A percentile compares a stretch with the other conserved stretches of the same genome.
phyloP scores from a whole-genome alignment of 2,888 invertebrate genomes.

The Dicranocentrus wangi region DNA sequence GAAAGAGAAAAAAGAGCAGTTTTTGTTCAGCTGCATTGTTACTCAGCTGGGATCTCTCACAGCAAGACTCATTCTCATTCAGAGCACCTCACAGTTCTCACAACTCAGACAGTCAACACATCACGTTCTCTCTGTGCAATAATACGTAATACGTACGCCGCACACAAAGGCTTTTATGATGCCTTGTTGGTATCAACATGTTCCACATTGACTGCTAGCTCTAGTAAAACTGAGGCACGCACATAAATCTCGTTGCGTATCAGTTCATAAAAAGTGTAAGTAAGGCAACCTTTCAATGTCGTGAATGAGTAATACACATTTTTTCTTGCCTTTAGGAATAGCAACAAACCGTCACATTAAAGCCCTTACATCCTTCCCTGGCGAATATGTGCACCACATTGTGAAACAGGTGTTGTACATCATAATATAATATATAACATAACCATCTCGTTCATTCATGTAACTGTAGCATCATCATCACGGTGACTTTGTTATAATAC shows the following conservation, averaged over 20 bases:
- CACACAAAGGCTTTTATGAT: conserved; percentile 34
- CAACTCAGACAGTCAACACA: conserved; percentile 28
- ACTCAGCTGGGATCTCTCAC: conserved; percentile 36
- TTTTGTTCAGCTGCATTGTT: conserved; percentile 29
- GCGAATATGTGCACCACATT: conserved; percentile 21
- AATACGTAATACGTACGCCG: conserved; percentile 23
- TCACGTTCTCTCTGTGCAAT: conserved; percentile 42
- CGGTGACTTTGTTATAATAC: background rate
- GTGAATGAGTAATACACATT: conserved; percentile 49
- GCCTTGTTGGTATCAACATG: conserved; percentile 64
- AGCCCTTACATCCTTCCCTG: conserved; percentile 52
- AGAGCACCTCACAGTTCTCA: conserved; percentile 39
- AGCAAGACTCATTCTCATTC: conserved; percentile 60
- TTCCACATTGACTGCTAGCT: conserved; percentile 61
- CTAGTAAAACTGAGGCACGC: conserved; percentile 47
- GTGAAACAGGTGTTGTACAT: conserved; percentile 47
- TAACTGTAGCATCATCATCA: conserved; percentile 21
- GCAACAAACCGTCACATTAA: conserved; percentile 34
- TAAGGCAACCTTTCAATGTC: conserved; percentile 63
- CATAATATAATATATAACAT: too few species aligned
- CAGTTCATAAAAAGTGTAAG: conserved; percentile 37
- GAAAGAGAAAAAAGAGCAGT: conserved; percentile 30
- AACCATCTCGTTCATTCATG: conserved; percentile 22
- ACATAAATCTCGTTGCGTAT: conserved; percentile 38
- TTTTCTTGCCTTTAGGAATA: conserved; percentile 17